phyloP scores from a whole-genome alignment of 1,140 invertebrate species.

The Conus ventricosus region DNA sequence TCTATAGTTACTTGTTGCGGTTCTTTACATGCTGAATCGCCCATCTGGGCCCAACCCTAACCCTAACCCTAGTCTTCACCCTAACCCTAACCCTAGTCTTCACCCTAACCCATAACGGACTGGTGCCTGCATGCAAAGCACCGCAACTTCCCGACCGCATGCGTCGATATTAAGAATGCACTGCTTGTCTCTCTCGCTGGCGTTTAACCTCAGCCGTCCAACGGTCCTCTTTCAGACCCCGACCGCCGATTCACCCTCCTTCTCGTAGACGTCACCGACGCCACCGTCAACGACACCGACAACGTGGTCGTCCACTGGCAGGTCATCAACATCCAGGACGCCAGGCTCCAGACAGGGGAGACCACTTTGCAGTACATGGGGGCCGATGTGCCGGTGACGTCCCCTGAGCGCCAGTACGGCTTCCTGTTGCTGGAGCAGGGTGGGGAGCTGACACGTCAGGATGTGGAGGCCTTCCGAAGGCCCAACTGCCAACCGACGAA shows the following conservation, averaged over 20 bases:
- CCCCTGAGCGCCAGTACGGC: not conserved
- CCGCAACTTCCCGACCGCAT: too few species aligned
- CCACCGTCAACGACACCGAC: not conserved
- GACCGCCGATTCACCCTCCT: not conserved
- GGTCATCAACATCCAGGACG: conserved; percentile 19
- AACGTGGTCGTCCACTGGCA: not conserved
- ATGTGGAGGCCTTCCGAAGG: not conserved
- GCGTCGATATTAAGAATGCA: too few species aligned
- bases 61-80: too few species aligned
- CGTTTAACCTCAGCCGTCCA: too few species aligned
- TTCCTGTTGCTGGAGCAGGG: not conserved
- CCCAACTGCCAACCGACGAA: not conserved
- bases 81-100: too few species aligned
- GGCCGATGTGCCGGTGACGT: not conserved
- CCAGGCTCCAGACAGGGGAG: not conserved
- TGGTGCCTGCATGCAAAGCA: too few species aligned
- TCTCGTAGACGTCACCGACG: not conserved
- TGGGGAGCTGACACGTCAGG: not conserved
- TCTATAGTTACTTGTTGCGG: too few species aligned
- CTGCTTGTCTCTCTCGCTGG: too few species aligned
- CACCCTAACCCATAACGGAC: too few species aligned
- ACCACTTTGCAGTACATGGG: not conserved
- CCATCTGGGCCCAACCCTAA: too few species aligned
- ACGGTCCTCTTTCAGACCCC: not conserved
- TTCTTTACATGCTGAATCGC: too few species aligned